Base-by-base conservation (phyloP, 1,140 invertebrate species). In the Ruditapes philippinarum region DNA sequence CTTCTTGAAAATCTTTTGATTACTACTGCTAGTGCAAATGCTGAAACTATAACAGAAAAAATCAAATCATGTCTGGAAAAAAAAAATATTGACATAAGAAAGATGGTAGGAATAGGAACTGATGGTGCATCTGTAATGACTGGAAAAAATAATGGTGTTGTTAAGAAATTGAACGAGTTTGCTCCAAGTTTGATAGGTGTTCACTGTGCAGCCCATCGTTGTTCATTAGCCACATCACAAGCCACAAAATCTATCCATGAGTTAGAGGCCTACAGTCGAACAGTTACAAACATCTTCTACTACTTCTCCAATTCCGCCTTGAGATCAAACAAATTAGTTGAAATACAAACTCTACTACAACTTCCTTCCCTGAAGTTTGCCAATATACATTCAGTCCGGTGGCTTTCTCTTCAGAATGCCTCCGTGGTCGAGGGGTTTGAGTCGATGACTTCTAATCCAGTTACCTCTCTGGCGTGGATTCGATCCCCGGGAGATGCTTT, bases 131-230 rank as follows among this genome's bases (percentile, higher is more conserved):
- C 81, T 38, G 82, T 89, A 0, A 89, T 78, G 60, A 76, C 54
- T 1, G 88, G 82, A 12, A 9, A 22, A 11, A 83, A 57, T 22
- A 42, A 28, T 68, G 81, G 87, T 80, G 79, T 89, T 45, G 82
- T 40, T 57, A 81, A 68, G n/a, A n/a, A 76, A 19, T 25, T 89
- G 31, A 86, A 57, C 78, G 54, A 80, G 22, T 22, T 65, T 22
- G 31, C 54, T 17, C 80, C 60, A n/a, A 19, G n/a, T 33, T 38
- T 85, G 42, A 65, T 89, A n/a, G 33, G 49, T 17, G 36, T 88
- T 5, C 84, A 90, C 42, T 90, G 83, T 83, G 51, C 80, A n/a
- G 80, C 80, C 7, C 89, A 90, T 60, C 65, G 85, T 3, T 78
- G 84, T 33, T 22, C 73, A 22, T 49, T 85, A 3, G 84, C 33